Evolutionary conservation across 2,888 invertebrate genomes (phyloP).

Genomic region (Oscheius onirici): DNA sequence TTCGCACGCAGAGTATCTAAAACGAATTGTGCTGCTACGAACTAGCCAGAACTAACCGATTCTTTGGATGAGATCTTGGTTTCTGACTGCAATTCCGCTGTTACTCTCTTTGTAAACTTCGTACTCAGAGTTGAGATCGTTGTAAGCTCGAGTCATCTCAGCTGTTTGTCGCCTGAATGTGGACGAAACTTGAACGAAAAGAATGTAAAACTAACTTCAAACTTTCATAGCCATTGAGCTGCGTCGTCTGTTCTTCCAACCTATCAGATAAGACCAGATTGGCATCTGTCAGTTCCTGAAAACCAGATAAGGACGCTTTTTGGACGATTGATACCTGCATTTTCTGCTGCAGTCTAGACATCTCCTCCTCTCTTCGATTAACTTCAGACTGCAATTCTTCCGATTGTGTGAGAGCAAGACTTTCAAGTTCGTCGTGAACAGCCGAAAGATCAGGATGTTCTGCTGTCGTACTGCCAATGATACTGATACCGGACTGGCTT

Average conservation of each 20-base stretch:
- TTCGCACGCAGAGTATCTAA: conserved; percentile 59
- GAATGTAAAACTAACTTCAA: conserved; percentile 6
- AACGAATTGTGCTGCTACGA: conserved; percentile 10
- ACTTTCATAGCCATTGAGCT: conserved; percentile 7
- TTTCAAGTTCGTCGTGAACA: conserved; percentile 14
- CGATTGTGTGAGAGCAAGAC: conserved; percentile 5
- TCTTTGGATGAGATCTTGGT: conserved; percentile 45
- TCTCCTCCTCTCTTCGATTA: conserved; percentile 19
- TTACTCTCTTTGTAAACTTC: conserved; percentile 50
- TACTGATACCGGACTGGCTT: conserved; percentile 21
- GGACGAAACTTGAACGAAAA: background rate
- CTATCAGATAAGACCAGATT: conserved; percentile 7
- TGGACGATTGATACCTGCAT: background rate
- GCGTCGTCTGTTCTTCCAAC: conserved; percentile 12
- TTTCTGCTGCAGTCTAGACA: background rate
- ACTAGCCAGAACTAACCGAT: conserved; percentile 36
- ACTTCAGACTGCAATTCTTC: conserved; percentile 6
- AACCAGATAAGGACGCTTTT: background rate
- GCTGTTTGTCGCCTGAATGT: conserved; percentile 44
- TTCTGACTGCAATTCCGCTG: conserved; percentile 37
- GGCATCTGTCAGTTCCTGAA: conserved; percentile 23
- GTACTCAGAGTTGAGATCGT: conserved; percentile 61
- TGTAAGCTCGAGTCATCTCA: conserved; percentile 59
- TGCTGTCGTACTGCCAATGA: conserved; percentile 6
- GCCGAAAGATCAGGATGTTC: conserved; percentile 26